Percentiles rank a stretch among this genome's conserved stretches.
Conservation (phyloP, 2,113 vertebrate genomes). For the Sula dactylatra region DNA sequence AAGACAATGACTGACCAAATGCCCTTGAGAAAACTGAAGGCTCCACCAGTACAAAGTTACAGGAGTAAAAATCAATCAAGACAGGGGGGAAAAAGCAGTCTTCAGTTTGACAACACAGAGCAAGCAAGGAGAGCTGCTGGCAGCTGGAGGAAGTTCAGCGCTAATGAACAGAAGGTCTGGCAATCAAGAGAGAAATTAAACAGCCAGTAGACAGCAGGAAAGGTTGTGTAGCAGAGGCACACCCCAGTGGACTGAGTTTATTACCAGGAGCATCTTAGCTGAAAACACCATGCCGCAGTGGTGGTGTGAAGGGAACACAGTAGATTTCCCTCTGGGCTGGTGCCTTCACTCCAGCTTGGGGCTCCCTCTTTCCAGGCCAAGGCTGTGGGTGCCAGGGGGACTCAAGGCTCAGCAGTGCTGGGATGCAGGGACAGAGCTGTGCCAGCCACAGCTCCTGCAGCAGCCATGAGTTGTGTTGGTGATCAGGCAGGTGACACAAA, state of each 20-base stretch:
- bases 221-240: neutral
- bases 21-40: neutral
- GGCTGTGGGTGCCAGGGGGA: neutral
- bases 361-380: neutral
- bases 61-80: neutral
- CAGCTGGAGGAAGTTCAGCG: neutral
- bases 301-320: neutral
- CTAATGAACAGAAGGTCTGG: neutral
- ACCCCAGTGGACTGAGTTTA: neutral
- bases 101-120: neutral
- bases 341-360: neutral
- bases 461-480: neutral
- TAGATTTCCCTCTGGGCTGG: neutral
- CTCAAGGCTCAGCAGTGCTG: neutral
- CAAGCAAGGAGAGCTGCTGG: neutral
- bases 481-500: neutral
- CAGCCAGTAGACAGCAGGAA: neutral
- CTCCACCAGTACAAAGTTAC: neutral
- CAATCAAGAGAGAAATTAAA: neutral
- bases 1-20: neutral
- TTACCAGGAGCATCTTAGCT: neutral
- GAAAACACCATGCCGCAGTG: accelerated
- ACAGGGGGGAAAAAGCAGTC: neutral
- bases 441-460: neutral
- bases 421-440: neutral